Evolutionary conservation across 2,797 vertebrate species (phyloP).

Genomic region (Eulemur mongoz): DNA sequence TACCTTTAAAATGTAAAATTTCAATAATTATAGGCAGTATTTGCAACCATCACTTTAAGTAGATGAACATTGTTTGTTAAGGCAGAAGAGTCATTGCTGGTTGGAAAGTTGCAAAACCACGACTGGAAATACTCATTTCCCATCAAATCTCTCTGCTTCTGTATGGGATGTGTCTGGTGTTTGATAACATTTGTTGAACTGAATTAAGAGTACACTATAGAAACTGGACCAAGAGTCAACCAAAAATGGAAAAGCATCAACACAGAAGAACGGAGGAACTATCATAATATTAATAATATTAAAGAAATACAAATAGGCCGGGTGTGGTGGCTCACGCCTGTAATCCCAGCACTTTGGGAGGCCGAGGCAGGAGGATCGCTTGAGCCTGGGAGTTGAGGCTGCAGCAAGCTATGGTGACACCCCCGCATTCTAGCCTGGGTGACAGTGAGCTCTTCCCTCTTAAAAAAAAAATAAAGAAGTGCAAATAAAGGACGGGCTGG

Average conservation of each 20-base stretch:
- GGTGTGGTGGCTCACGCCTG: too few relatives aligned
- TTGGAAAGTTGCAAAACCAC: neutral
- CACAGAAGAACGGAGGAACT: neutral
- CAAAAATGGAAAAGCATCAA: neutral
- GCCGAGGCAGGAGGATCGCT: too few relatives aligned
- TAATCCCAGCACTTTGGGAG: too few relatives aligned
- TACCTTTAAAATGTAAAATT: neutral
- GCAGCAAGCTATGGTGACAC: too few relatives aligned
- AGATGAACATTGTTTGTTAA: neutral
- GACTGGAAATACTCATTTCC: neutral
- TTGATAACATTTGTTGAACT: neutral
- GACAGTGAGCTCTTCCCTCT: neutral
- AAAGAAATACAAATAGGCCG: too few relatives aligned
- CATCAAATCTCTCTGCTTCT: neutral
- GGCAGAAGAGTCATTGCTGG: neutral
- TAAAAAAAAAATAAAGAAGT: neutral
- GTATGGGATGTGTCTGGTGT: neutral
- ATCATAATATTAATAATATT: neutral
- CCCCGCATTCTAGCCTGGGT: neutral
- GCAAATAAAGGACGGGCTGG: neutral
- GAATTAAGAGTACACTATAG: neutral
- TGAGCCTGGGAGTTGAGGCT: too few relatives aligned
- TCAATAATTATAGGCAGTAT: neutral
- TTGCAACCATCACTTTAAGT: neutral
- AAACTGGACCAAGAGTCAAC: neutral